Base-by-base conservation (phyloP, 1,140 invertebrate species). In the Doryteuthis pealeii region DNA sequence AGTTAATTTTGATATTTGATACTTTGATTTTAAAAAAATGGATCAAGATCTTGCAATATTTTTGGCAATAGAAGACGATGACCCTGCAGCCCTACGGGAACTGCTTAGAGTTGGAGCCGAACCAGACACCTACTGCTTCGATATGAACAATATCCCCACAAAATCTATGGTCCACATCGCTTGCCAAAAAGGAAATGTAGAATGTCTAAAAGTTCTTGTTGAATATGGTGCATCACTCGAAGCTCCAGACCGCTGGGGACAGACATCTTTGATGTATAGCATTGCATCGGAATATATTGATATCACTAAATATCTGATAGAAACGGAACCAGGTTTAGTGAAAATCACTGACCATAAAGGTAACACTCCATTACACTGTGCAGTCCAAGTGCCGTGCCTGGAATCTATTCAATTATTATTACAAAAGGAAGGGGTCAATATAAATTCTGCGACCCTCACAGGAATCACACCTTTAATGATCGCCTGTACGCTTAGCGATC, bases 131-230 rank as follows among this genome's bases (percentile, higher is more conserved):
- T 79, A 78, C 30, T 84, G 78, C 45, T 76, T 80, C 28, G 81
- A 84, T 49, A 54, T 69, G 15, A 79, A 74, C 30, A 76, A 80
- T 43, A 81, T 83, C 73, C 79, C 77, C 40, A 72, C 81, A 1
- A 82, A 82, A 71, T 82, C 80, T 3, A 77, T 83, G 28, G 74
- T 83, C 1, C 82, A 83, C 67, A 77, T 83, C 40, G 78, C 77
- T 43, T 83, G 80, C 76, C 80, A 78, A 54, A 81, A 80, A 62
- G 80, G 79, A 12, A 73, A 77, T 28, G 49, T 74, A 8, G 80
- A 81, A 43, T 80, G 80, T 73, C 71, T 79, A 6, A 78, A 76
- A 49, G 35, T 75, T 12, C 58, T 81, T 12, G 68, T 79, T 28
- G 77, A 81, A 32, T 67, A 74, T 8, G 78, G 77, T 5, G 78